Percentiles rank a stretch among this genome's conserved stretches.
Evolutionary conservation across 2,888 invertebrate species (phyloP).

Genomic region (Chymomyza procnemis): DNA sequence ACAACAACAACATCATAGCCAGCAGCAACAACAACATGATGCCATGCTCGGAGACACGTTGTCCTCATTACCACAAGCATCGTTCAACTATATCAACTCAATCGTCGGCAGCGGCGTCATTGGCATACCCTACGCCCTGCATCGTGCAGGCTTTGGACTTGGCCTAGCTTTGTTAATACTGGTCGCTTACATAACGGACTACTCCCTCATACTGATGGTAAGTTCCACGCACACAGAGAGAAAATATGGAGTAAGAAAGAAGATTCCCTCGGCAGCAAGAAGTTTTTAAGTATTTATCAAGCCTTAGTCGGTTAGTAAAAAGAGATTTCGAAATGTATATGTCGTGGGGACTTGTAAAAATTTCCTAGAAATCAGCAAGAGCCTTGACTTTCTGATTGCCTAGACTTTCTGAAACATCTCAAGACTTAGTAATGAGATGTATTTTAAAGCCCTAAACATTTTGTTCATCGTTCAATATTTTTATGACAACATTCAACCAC

Average conservation of each 20-base stretch:
- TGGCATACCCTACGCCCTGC: constrained; percentile 90
- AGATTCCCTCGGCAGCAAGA: no score
- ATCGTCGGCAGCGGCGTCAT: constrained; percentile 93
- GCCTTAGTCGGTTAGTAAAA: no score
- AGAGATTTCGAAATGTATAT: no score
- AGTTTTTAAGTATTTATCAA: no score
- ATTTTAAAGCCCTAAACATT: no score
- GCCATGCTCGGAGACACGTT: constrained; percentile 79
- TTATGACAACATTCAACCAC: background rate
- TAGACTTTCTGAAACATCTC: no score
- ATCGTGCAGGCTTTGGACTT: constrained; percentile 88
- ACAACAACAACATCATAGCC: constrained; percentile 37
- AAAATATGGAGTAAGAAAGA: no score
- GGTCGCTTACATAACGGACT: constrained; percentile 88
- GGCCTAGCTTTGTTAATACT: constrained; percentile 85
- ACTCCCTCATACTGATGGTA: constrained; percentile 89
- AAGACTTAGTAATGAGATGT: no score
- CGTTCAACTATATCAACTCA: constrained; percentile 93
- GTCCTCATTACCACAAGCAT: constrained; percentile 86
- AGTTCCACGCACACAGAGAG: constrained; percentile 48
- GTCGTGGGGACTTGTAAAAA: no score
- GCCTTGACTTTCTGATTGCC: no score
- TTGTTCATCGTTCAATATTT: no score
- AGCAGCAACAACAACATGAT: constrained; percentile 35
- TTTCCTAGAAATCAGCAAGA: no score